Evolutionary conservation across 2,113 vertebrate genomes (phyloP).

Genomic region (Aptenodytes forsteri): DNA sequence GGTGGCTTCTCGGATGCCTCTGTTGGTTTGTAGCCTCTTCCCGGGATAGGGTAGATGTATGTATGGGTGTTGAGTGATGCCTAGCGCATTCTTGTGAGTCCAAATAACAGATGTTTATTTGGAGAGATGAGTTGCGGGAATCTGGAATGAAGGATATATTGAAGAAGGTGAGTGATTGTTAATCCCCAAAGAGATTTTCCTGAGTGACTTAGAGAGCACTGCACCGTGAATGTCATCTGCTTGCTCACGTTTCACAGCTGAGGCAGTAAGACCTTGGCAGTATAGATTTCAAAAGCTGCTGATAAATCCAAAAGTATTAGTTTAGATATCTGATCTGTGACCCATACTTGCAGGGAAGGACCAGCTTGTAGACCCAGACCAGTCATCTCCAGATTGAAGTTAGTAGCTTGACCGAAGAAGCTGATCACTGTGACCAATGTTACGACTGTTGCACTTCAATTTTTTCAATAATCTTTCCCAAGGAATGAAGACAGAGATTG

Average conservation of each 20-base stretch:
- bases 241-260: background rate
- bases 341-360: background rate
- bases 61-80: background rate
- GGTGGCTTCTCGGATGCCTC: background rate
- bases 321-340: background rate
- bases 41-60: fast-evolving
- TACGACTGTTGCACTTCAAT: background rate
- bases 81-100: background rate
- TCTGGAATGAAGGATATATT: background rate
- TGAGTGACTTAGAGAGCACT: background rate
- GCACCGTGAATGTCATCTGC: fast-evolving
- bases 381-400: background rate
- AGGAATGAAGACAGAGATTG: background rate
- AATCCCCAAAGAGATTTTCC: background rate
- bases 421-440: background rate
- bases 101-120: background rate
- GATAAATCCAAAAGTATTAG: background rate
- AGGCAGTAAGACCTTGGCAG: background rate
- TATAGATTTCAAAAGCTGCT: background rate
- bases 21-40: background rate
- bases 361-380: background rate
- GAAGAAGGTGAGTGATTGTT: background rate
- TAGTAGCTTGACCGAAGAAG: background rate
- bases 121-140: background rate
- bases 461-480: background rate